phyloP scores from a whole-genome alignment of 2,888 invertebrate genomes.

The Pegoplata infirma region DNA sequence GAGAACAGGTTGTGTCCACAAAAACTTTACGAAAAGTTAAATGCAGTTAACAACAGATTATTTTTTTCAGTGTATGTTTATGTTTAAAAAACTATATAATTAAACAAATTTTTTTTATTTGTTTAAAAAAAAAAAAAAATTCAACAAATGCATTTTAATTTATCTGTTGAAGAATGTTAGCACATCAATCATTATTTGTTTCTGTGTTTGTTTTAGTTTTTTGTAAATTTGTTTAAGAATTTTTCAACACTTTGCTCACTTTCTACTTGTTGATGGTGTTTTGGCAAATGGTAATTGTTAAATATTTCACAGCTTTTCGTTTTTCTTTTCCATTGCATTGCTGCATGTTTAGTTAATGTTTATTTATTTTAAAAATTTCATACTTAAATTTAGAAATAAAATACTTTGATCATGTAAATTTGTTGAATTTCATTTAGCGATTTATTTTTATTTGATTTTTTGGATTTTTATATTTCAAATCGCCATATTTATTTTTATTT shows the following conservation, averaged over 20 bases:
- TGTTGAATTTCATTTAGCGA: neutral
- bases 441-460: too few species aligned
- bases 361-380: neutral
- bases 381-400: neutral
- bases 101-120: too few species aligned
- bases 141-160: constrained; percentile 28
- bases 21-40: too few species aligned
- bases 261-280: constrained; percentile 11
- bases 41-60: too few species aligned
- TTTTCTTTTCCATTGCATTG: neutral
- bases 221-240: constrained; percentile 34
- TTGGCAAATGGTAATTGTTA: constrained; percentile 59
- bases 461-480: too few species aligned
- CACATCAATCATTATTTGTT: constrained; percentile 2
- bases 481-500: constrained; percentile 50
- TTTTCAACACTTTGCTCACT: constrained; percentile 58
- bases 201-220: constrained; percentile 4
- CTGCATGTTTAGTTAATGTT: neutral
- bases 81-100: neutral
- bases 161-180: constrained; percentile 9
- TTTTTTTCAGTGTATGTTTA: neutral
- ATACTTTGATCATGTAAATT: neutral
- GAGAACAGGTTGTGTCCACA: too few species aligned
- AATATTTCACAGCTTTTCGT: neutral
- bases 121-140: too few species aligned